phyloP scores from a whole-genome alignment of 1,140 invertebrate species.

The Physella acuta region DNA sequence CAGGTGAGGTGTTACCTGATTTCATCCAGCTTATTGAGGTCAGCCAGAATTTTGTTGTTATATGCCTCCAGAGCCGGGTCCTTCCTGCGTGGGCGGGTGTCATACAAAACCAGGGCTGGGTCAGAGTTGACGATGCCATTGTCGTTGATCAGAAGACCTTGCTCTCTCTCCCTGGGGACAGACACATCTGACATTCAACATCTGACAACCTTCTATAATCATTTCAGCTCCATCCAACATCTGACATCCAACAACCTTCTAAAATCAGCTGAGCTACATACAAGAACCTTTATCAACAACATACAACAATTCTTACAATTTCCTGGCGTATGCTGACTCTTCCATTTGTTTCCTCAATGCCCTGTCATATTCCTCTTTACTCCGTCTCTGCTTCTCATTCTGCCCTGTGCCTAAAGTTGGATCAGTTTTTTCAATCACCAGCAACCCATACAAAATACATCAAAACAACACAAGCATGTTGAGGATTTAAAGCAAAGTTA shows the following conservation, averaged over 20 bases:
- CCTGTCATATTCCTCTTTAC: constrained; percentile 42
- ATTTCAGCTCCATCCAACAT: too few relatives aligned
- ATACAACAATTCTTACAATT: constrained; percentile 38
- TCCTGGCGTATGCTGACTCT: constrained; percentile 34
- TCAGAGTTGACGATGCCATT: not conserved
- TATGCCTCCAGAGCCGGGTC: constrained; percentile 10
- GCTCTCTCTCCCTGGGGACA: not conserved
- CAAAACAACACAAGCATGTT: too few relatives aligned
- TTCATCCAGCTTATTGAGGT: constrained; percentile 23
- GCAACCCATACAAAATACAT: too few relatives aligned
- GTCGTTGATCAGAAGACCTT: constrained; percentile 13
- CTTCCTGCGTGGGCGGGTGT: not conserved
- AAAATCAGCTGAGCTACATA: too few relatives aligned
- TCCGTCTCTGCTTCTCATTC: constrained; percentile 24
- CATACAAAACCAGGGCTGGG: not conserved
- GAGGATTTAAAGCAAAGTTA: too few relatives aligned
- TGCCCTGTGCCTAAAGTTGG: too few relatives aligned
- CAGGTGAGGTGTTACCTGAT: constrained; percentile 23
- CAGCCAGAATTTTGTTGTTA: constrained; percentile 17
- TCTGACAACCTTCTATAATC: too few relatives aligned
- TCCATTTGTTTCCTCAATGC: constrained; percentile 47
- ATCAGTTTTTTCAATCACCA: too few relatives aligned
- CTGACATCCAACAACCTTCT: too few relatives aligned
- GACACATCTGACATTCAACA: too few relatives aligned
- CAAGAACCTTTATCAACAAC: too few relatives aligned